Percentiles rank a stretch among this genome's conserved stretches.
Evolutionary conservation across 2,888 invertebrate species (phyloP).

Genomic region (Antheraea yamamai): DNA sequence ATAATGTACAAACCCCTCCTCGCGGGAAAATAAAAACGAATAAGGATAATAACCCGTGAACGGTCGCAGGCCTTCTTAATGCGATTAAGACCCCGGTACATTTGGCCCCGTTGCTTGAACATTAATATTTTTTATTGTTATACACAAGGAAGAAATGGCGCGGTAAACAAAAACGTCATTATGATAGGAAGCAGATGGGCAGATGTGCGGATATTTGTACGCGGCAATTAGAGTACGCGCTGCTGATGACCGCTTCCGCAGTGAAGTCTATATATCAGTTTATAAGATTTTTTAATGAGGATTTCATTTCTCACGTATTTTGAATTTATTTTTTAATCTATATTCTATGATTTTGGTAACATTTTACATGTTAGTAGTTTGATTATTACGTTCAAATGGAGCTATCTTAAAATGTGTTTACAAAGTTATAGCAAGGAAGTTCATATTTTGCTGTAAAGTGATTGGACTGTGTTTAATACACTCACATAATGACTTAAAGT

Average conservation of each 20-base stretch:
- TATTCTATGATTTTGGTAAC: neutral
- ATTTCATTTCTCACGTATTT: neutral
- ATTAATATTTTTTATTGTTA: slow-evolving; percentile 78
- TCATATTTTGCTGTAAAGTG: too few species aligned
- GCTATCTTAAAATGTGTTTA: too few species aligned
- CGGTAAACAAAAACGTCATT: slow-evolving; percentile 63
- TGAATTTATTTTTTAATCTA: neutral
- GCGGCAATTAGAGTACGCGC: slow-evolving; percentile 10
- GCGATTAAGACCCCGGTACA: slow-evolving; percentile 60
- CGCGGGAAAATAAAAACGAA: slow-evolving; percentile 59
- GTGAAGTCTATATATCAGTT: neutral
- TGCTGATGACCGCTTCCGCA: slow-evolving; percentile 6
- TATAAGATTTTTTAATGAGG: neutral
- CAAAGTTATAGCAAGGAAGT: too few species aligned
- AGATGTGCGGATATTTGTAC: slow-evolving; percentile 19
- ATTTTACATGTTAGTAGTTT: neutral
- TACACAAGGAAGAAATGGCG: slow-evolving; percentile 65
- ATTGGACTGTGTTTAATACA: too few species aligned
- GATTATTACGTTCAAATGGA: neutral
- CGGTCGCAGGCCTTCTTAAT: slow-evolving; percentile 69
- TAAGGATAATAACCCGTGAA: slow-evolving; percentile 77
- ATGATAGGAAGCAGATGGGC: slow-evolving; percentile 23
- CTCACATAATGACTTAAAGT: too few species aligned
- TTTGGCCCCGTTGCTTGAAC: slow-evolving; percentile 55
- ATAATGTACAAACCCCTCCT: neutral